These are phyloP conservation scores for Polypedilum vanderplanki DNA, from an alignment of 1,140 invertebrate species.

Conservation along the genomic window DNA sequence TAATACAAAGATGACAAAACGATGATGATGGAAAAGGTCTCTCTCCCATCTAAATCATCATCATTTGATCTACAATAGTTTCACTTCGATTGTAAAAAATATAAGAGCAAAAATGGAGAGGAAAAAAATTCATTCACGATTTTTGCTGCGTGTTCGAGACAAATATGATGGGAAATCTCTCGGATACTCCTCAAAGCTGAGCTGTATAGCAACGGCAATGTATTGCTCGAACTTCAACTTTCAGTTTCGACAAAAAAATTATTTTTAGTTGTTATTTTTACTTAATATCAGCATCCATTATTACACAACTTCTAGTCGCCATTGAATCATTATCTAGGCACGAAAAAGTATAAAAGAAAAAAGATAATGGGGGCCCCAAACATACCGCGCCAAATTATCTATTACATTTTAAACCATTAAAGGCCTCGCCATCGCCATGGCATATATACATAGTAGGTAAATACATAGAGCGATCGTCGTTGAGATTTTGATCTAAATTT, in stretches of 20 bases:
- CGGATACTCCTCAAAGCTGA: not conserved
- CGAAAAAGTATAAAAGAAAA: not conserved
- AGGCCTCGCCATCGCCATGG: not conserved
- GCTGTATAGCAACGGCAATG: too few species aligned
- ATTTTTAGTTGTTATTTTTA: not conserved
- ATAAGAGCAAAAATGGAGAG: too few species aligned
- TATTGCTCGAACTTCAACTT: slow-evolving; percentile 21
- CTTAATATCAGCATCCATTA: slow-evolving; percentile 20
- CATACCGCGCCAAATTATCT: slow-evolving; percentile 10
- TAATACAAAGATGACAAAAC: too few species aligned
- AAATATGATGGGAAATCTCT: slow-evolving; percentile 21
- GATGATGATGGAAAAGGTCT: slow-evolving; percentile 23
- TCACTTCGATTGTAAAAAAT: too few species aligned
- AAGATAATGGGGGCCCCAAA: slow-evolving; percentile 22
- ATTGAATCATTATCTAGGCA: slow-evolving; percentile 25
- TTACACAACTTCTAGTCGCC: slow-evolving; percentile 22
- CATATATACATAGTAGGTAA: not conserved
- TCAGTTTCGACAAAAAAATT: not conserved
- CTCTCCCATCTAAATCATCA: not conserved
- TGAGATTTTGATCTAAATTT: slow-evolving; percentile 2
- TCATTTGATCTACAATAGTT: not conserved
- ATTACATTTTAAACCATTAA: slow-evolving; percentile 8
- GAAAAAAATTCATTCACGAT: slow-evolving; percentile 22
- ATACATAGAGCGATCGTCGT: not conserved
- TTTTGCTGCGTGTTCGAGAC: slow-evolving; percentile 1